Base-by-base conservation (phyloP, 2,797 vertebrate species). In the Anguilla pacifica region DNA sequence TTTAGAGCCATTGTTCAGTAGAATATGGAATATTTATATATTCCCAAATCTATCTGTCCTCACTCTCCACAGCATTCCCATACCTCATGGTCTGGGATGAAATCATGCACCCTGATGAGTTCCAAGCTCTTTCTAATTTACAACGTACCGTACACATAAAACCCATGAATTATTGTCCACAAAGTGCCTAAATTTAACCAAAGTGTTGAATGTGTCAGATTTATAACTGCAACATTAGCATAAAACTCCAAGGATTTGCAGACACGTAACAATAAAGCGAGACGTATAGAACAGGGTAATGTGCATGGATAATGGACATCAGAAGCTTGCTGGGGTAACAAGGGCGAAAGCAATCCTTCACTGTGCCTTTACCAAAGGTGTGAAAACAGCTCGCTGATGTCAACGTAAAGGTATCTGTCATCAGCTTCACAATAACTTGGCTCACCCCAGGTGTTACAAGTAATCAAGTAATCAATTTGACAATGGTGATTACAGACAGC, bases 131-230 rank as follows among this genome's bases (percentile, higher is more conserved):
- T 13, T 31, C n/a, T 49, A 25, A 81, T 46, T 81, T 81, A 81
- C 22, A 22, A 81, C 49, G 46, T n/a, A 85, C 85, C 84, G 64
- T 57, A n/a, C 74, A 81, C 84, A 87, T 31, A 70, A 64, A 43
- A 64, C 82, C 10, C 15, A 11, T 89, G 89, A 90, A 70, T 92
- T 90, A 87, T 83, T 85, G 77, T 43, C 5, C 79, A n/a, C 10
- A 17, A 43, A 57, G 83, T 0, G 6, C 51, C 72, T 90, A 77
- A 77, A 77, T 77, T 13, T 31, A 83, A 86, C 88, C 13, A 25
- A 77, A 90, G 13, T 39, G 39, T 72, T 53, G 84, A 89, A 6
- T 49, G 53, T 79, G 43, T 86, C 10, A 55, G 84, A 92, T 91
- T 87, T 88, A 92, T 85, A 61, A 59, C 79, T 13, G 31, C 3